Base-by-base conservation (phyloP, 2,888 invertebrate species). In the Cosmia trapezina region DNA sequence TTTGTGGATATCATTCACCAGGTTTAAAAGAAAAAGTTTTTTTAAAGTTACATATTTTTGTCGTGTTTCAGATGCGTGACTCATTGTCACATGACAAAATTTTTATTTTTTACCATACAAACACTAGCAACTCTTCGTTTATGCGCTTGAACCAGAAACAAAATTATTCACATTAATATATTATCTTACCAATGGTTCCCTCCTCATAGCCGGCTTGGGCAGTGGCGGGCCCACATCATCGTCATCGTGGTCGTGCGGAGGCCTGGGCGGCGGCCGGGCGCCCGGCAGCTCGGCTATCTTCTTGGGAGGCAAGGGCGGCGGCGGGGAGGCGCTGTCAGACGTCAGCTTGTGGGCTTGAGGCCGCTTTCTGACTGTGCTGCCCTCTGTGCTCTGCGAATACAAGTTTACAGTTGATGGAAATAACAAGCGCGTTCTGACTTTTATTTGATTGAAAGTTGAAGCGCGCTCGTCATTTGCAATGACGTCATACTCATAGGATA, bases 221-320 rank as follows among this genome's bases (percentile, higher is more conserved):
- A 95, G 86, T 80, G 97, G 89, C 87, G 97, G 90, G 70, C 94
- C 89, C 61, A 84, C 68, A 4, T 91, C 93, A 0, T 88, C 91
- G 0, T 87, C 89, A 0, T 92, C 92, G 61, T 88, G 96, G 2
- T 96, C 96, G 83, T 97, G 96, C 0, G 97, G 97, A 1, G 97
- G 97, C 0, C 97, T 97, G 0, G 97, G 97, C n/a, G 97, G 97
- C 60, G 97, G 97, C 96, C 90, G 87, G 9, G 78, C 77, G 0
- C 78, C 60, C 9, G 78, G 63, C 54, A 88, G 70, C 11, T 94
- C 94, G 2, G 78, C 86, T 0, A 88, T 70, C 84, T 97, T 96
- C 91, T 97, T 97, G 22, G 97, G 96, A 0, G 97, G 96, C 8
- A 97, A 97, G 11, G 98, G 96, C 1, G 98, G 98, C 0, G 98